Evolutionary conservation across 2,888 invertebrate species (phyloP).

Genomic region (Diaphora mendica): DNA sequence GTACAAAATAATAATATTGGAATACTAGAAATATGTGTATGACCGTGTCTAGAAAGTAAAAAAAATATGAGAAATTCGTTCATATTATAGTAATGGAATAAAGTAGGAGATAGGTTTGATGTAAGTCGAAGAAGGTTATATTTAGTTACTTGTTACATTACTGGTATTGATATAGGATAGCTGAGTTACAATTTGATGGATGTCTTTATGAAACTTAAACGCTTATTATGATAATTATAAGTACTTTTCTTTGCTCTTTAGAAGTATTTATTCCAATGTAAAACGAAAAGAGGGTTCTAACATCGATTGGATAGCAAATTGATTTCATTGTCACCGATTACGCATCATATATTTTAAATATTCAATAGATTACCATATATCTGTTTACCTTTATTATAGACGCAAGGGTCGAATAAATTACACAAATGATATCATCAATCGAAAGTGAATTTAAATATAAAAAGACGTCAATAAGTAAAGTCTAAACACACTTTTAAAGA

Average conservation of each 20-base stretch:
- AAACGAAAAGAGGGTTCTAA: not conserved
- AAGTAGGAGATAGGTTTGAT: too few species aligned
- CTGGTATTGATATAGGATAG: not conserved
- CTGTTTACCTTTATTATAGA: slow-evolving; percentile 8
- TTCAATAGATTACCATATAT: slow-evolving; percentile 2
- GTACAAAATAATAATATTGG: not conserved
- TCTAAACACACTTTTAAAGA: slow-evolving; percentile 46
- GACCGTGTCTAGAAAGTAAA: not conserved
- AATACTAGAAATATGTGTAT: not conserved
- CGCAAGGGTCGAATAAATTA: slow-evolving; percentile 22
- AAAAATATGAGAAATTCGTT: not conserved
- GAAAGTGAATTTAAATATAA: slow-evolving; percentile 46
- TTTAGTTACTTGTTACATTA: not conserved
- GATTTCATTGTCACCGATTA: not conserved
- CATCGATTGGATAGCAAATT: not conserved
- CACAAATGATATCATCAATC: slow-evolving; percentile 32
- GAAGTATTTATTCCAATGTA: not conserved
- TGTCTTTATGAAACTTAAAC: not conserved
- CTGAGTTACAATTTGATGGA: not conserved
- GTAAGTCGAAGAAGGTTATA: not conserved
- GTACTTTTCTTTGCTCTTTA: not conserved
- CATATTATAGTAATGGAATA: not conserved
- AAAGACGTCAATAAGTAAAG: slow-evolving; percentile 46
- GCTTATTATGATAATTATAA: not conserved
- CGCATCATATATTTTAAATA: not conserved